phyloP scores from a whole-genome alignment of 1,140 invertebrate genomes.

The Lucilia sericata region DNA sequence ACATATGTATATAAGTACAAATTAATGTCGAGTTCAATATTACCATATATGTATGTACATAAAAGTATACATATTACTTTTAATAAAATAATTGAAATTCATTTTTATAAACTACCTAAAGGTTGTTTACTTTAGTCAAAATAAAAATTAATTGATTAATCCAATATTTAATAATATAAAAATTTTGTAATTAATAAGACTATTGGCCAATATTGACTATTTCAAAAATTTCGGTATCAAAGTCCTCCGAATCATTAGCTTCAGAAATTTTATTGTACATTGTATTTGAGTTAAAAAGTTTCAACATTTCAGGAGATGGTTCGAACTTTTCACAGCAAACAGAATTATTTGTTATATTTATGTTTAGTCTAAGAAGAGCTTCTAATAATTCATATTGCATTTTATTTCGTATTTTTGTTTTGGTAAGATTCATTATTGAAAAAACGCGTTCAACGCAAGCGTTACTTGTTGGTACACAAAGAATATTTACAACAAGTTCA shows the following conservation, averaged over 20 bases:
- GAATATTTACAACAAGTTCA: too few species aligned
- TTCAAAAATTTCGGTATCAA: not conserved
- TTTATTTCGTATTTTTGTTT: not conserved
- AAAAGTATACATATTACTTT: not conserved
- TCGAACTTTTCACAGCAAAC: not conserved
- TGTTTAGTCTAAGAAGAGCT: not conserved
- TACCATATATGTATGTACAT: not conserved
- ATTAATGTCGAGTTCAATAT: not conserved
- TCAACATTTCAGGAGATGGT: constrained; percentile 7
- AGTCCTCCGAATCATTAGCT: not conserved
- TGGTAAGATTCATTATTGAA: not conserved
- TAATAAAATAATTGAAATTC: not conserved
- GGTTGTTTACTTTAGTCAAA: not conserved
- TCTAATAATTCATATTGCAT: not conserved
- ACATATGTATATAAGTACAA: too few species aligned
- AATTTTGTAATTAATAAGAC: too few species aligned
- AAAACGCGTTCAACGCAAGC: not conserved
- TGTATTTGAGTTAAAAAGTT: not conserved
- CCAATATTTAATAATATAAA: not conserved
- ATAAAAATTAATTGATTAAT: not conserved
- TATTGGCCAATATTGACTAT: too few species aligned
- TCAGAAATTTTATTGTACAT: not conserved
- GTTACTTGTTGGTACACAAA: too few species aligned
- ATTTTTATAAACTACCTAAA: too few species aligned
- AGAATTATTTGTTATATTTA: not conserved